Evolutionary conservation across 2,888 invertebrate species (phyloP), one percentile per base, ranked within the genome.

Genomic region (Drosophila vallismaia): DNA sequence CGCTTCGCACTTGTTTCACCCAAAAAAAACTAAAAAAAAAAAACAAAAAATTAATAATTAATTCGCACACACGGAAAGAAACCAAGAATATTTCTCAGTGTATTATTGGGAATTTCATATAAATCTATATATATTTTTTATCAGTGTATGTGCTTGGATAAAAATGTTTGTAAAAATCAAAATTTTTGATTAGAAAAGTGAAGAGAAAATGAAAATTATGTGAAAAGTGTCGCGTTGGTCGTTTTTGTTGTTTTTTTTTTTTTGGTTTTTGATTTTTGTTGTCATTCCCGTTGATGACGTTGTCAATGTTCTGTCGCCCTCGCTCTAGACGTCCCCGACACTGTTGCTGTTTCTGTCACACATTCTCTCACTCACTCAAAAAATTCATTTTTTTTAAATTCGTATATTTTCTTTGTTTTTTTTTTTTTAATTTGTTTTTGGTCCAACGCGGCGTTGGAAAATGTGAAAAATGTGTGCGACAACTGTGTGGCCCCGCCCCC

Each of bases 381-480:
- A 62, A 62, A 48, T 45, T 40, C 38, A 55, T 56, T 46, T 56
- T 63, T 19, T 19, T 42, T 45, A 50, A 42, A 36, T 29, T 48
- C 12, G 12, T 40, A 40, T 7, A 58, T 45, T 51, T 56, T 52
- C 52, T 42, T 24, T 50, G 24, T 55, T 51, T 19, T 31, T 46
- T 48, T 50, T 64, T 42, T 48, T 58, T n/a, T n/a, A n/a, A 63
- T 42, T 72, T 45, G 36, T 53, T n/a, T 38, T 19, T 38, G 38
- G 44, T 54, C 19, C 19, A 19, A 49, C 44, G 29, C 29, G 24
- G 60, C 36, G 55, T 50, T 45, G 52, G 76, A 64, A 76, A 76
- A 86, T 83, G 81, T 83, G 84, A 86, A 81, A 84, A 84, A 86
- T 84, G 86, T 86, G 86, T 79, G 77, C 83, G 83, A 84, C 84